phyloP scores from a whole-genome alignment of 2,113 vertebrate genomes.

The Hyla sarda region DNA sequence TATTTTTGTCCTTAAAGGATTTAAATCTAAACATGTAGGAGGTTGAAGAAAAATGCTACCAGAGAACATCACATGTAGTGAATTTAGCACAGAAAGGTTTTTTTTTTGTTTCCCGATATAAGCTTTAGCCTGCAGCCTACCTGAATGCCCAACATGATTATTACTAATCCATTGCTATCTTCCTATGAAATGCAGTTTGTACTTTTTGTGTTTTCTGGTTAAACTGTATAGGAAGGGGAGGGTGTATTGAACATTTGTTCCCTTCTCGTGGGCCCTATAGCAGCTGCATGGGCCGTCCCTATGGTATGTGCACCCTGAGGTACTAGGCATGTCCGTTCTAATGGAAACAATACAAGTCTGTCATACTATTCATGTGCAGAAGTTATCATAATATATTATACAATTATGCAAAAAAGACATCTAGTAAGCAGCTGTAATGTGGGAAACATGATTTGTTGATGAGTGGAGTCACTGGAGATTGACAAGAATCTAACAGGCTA shows the following conservation, averaged over 20 bases:
- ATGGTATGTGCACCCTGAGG: neutral
- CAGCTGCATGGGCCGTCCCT: neutral
- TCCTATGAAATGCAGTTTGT: too few relatives aligned
- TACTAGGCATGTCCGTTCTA: too few relatives aligned
- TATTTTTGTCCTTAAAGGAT: too few relatives aligned
- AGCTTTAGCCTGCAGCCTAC: too few relatives aligned
- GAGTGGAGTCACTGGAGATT: neutral
- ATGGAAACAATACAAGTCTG: neutral
- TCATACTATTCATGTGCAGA: neutral
- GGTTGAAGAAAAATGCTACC: too few relatives aligned
- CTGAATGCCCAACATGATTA: too few relatives aligned
- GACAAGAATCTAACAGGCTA: too few relatives aligned
- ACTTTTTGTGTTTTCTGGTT: neutral
- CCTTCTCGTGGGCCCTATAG: neutral
- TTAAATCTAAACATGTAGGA: too few relatives aligned
- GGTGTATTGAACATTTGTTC: neutral
- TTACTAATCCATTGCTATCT: too few relatives aligned
- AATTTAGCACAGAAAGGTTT: too few relatives aligned
- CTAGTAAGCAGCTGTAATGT: neutral
- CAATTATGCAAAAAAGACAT: neutral
- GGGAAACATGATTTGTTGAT: neutral
- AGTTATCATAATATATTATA: neutral
- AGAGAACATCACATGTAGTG: too few relatives aligned
- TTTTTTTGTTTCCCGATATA: too few relatives aligned
- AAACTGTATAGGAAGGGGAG: neutral